Base-by-base conservation (phyloP, 2,113 vertebrate genomes). In the Myotis lucifugus region DNA sequence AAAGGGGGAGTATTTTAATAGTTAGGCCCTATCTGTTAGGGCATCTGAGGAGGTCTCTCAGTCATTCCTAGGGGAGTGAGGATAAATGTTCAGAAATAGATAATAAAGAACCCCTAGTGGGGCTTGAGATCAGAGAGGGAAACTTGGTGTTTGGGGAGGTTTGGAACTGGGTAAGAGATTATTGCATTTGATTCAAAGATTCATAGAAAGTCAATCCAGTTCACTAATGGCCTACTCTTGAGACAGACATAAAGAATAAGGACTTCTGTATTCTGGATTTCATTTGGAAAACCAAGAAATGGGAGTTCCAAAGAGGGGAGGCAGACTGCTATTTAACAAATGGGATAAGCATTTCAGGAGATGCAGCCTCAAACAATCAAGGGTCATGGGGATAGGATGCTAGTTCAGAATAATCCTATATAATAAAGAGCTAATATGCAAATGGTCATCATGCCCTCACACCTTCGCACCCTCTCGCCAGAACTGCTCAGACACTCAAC, bases 291-390 rank as follows among this genome's bases (percentile, higher is more conserved):
- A 3, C 10, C 48, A 92, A 95, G 25, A 91, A 96, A 29, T 0
- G 8, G 52, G 46, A 46, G 52, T 3, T 2, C 17, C 32, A 50
- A 72, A 82, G 37, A 67, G 19, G 37, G 23, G 34, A 64, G 48
- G 12, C 40, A 91, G 40, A 50, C 81, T 90, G 50, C 19, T 42
- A 76, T 34, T 32, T 42, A 48, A 29, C 78, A n/a, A 9, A 0
- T 0, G 21, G n/a, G 94, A 96, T 27, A 52, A 83, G 11, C 37
- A 82, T 91, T 97, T 95, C 76, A 72, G 52, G 12, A 96, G 84
- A 96, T 91, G 2, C 1, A 40, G 54, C 42, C 54, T 92, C 59
- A 91, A 91, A 96, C 27, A n/a, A 94, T 32, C 77, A 56, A 90
- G 73, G 17, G 11, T 70, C 23, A 59, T 64, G 67, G 96, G 37